These are phyloP conservation scores for Hypomecis atomaria DNA, from an alignment of 2,888 invertebrate species.

Conservation along the genomic window DNA sequence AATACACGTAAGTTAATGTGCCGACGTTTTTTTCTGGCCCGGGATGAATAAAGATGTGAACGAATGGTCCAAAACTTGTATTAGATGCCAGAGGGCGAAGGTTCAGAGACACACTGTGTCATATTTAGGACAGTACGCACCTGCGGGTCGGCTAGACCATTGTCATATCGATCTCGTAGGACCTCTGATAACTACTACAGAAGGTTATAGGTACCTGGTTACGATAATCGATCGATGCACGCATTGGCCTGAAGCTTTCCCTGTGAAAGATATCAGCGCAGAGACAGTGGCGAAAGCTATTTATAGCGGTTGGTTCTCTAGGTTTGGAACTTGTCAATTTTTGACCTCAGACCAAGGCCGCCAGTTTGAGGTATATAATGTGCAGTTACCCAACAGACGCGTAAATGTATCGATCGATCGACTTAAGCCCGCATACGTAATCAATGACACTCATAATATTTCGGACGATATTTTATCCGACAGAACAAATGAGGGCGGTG, in stretches of 20 bases:
- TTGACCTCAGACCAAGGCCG: conserved; percentile 40
- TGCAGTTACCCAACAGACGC: not conserved
- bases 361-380: conserved; percentile 27
- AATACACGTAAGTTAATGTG: conserved; percentile 14
- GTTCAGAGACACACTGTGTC: conserved; percentile 21
- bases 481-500: no score
- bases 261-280: conserved; percentile 38
- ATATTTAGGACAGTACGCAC: conserved; percentile 4
- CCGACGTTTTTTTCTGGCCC: conserved; percentile 29
- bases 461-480: no score
- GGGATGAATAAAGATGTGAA: conserved; percentile 28
- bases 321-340: conserved; percentile 40
- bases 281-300: conserved; percentile 47
- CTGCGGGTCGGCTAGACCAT: conserved; percentile 11
- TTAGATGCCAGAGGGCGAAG: conserved; percentile 26
- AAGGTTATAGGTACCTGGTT: conserved; percentile 13
- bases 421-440: not conserved
- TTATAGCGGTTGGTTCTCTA: conserved; percentile 40
- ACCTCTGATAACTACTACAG: not conserved
- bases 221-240: conserved; percentile 16
- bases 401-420: not conserved
- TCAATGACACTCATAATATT: no score
- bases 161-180: conserved; percentile 17
- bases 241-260: conserved; percentile 10
- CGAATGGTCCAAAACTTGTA: conserved; percentile 27